A percentile compares a stretch with the other conserved stretches of the same genome.
These are phyloP conservation scores for Leptarthrus brevirostris DNA, from an alignment of 2,888 invertebrate species.

Conservation along the genomic window DNA sequence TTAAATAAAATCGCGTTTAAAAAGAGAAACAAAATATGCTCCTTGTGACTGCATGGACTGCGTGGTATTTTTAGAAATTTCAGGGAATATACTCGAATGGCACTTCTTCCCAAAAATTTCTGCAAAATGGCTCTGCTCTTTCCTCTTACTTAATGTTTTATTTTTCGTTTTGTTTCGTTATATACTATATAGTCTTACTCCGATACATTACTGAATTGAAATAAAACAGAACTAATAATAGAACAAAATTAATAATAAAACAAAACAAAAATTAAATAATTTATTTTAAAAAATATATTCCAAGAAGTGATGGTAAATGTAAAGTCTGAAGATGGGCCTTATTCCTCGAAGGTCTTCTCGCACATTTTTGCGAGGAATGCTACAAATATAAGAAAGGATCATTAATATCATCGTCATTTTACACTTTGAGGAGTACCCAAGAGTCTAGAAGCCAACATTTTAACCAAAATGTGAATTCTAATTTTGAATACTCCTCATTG, in stretches of 20 bases:
- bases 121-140: constrained; percentile 38
- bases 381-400: constrained; percentile 66
- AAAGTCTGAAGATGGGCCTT: constrained; percentile 57
- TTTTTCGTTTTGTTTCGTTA: constrained; percentile 10
- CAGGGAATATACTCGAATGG: not conserved
- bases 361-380: constrained; percentile 91
- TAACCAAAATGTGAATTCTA: no score
- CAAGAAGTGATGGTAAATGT: constrained; percentile 41
- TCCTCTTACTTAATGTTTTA: not conserved
- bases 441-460: no score
- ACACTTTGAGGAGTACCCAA: no score
- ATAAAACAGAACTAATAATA: constrained; percentile 41
- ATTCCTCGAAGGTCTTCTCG: constrained; percentile 69
- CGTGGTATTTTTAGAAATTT: not conserved
- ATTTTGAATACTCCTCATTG: not conserved
- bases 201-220: constrained; percentile 32
- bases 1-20: no score
- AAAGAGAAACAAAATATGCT: no score
- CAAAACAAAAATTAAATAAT: constrained; percentile 41
- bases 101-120: not conserved
- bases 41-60: no score
- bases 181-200: constrained; percentile 38
- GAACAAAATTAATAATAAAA: constrained; percentile 51
- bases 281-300: constrained; percentile 45
- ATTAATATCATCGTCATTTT: no score